These are phyloP conservation scores for Poecilia velifera DNA, from an alignment of 2,797 vertebrate genomes.

Conservation along the genomic window DNA sequence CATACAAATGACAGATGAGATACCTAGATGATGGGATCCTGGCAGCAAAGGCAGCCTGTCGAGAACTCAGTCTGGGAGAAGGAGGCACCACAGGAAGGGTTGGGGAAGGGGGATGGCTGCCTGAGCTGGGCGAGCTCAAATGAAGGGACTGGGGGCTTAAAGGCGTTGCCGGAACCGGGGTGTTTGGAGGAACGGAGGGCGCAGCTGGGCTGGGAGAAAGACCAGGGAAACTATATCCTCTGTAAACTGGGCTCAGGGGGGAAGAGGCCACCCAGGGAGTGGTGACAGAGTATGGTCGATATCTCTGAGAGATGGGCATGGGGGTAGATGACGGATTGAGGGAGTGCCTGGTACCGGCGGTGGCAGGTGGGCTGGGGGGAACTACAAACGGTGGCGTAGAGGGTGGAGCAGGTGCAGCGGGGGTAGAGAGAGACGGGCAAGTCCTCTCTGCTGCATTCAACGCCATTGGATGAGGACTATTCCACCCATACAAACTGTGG, in stretches of 20 bases:
- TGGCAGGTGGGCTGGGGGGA: conserved; percentile 74
- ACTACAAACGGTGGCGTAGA: conserved; percentile 72
- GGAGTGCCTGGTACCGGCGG: conserved; percentile 56
- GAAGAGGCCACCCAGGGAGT: conserved; percentile 79
- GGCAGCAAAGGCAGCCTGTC: conserved; percentile 82
- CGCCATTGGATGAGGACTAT: conserved; percentile 86
- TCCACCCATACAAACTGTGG: conserved; percentile 93
- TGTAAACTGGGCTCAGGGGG: conserved; percentile 72
- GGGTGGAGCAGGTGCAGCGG: conserved; percentile 71
- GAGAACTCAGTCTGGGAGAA: conserved; percentile 81
- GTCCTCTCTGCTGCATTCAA: conserved; percentile 82
- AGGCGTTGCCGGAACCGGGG: conserved; percentile 67
- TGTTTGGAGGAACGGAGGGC: conserved; percentile 69
- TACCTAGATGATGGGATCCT: conserved; percentile 93
- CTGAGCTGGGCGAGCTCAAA: conserved; percentile 74
- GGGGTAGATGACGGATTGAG: conserved; percentile 77
- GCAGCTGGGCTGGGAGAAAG: conserved; percentile 64
- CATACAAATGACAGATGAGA: conserved; percentile 67
- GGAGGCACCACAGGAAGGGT: conserved; percentile 75
- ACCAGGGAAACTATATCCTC: conserved; percentile 58
- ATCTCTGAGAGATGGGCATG: conserved; percentile 87
- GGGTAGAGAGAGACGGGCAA: conserved; percentile 76
- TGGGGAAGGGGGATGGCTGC: conserved; percentile 68
- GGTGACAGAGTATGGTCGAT: conserved; percentile 88
- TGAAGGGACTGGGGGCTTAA: conserved; percentile 75